A percentile compares a stretch with the other conserved stretches of the same genome.
phyloP scores from a whole-genome alignment of 1,140 invertebrate genomes.

The Pomacea maculata region DNA sequence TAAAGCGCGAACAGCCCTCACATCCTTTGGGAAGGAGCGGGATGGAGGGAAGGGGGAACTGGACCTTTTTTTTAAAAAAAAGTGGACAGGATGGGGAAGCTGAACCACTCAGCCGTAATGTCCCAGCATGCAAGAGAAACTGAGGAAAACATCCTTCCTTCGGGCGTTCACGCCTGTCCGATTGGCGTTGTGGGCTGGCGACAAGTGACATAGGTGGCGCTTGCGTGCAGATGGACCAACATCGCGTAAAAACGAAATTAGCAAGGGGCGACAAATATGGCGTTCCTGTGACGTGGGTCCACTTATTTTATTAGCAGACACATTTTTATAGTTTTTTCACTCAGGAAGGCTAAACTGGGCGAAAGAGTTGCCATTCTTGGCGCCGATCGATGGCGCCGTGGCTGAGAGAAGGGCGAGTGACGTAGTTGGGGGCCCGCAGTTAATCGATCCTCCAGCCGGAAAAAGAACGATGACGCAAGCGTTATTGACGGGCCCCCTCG shows the following conservation, averaged over 20 bases:
- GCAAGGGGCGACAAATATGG: neutral
- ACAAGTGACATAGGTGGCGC: neutral
- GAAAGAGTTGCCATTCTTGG: neutral
- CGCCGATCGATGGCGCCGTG: conserved; percentile 1
- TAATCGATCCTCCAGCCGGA: neutral
- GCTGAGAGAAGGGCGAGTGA: neutral
- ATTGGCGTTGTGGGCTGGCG: too few species aligned
- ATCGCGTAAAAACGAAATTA: neutral
- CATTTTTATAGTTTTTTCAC: too few species aligned
- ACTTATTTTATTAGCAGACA: neutral
- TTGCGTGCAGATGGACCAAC: neutral
- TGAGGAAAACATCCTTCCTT: too few species aligned
- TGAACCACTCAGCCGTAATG: too few species aligned
- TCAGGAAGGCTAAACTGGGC: neutral
- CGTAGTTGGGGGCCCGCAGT: neutral
- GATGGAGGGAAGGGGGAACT: too few species aligned
- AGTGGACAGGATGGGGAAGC: too few species aligned
- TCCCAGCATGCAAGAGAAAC: too few species aligned
- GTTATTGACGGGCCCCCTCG: neutral
- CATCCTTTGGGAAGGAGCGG: too few species aligned
- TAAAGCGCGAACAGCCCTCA: too few species aligned
- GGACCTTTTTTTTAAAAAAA: too few species aligned
- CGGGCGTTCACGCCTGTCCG: too few species aligned
- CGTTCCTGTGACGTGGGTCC: neutral
- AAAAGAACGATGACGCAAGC: conserved; percentile 6